Conservation (phyloP, 2,113 vertebrate species). For the Eleginops maclovinus region DNA sequence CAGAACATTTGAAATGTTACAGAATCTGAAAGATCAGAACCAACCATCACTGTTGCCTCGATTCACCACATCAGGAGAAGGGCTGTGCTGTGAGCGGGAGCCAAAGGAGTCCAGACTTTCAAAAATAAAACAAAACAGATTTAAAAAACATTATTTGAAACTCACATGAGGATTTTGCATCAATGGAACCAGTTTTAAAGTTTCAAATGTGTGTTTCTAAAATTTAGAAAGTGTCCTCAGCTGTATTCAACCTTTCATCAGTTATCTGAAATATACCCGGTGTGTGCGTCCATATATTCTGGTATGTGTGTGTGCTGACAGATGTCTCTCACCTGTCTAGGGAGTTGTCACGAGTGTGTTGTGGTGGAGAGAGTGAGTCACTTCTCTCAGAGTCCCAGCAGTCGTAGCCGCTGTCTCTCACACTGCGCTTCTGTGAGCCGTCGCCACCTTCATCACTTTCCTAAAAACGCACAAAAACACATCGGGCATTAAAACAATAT, state of each 20-base stretch:
- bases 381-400: constrained; percentile 98
- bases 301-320: constrained; percentile 22
- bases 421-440: constrained; percentile 87
- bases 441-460: constrained; percentile 88
- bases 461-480: constrained; percentile 40
- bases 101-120: constrained; percentile 96
- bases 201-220: neutral
- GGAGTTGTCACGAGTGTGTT: constrained; percentile 94
- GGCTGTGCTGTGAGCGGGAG: constrained; percentile 94
- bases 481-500: neutral
- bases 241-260: neutral
- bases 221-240: neutral
- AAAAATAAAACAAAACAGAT: constrained; percentile 63
- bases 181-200: neutral
- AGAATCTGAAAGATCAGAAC: constrained; percentile 57
- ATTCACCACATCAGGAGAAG: constrained; percentile 94
- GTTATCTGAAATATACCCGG: neutral
- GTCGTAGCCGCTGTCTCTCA: constrained; percentile 98
- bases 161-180: neutral
- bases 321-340: constrained; percentile 76
- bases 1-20: neutral
- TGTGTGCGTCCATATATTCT: neutral
- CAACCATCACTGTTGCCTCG: constrained; percentile 92
- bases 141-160: neutral
- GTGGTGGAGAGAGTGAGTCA: constrained; percentile 94